Conservation (phyloP, 2,888 invertebrate genomes). For the Hyppa rectilinea region DNA sequence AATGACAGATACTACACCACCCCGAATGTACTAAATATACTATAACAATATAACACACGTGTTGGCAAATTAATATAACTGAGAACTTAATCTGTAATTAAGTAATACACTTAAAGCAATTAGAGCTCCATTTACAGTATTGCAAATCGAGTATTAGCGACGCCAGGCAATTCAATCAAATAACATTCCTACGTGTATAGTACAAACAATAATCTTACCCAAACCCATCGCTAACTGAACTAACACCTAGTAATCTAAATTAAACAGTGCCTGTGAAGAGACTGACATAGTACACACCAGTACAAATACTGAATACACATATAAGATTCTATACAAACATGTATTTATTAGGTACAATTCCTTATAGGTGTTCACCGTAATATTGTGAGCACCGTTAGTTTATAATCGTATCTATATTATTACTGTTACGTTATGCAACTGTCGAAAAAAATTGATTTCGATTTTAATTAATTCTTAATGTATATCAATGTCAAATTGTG, state of each 20-base stretch:
- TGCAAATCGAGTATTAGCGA: constrained; percentile 33
- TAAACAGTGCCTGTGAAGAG: constrained; percentile 56
- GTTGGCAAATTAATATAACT: constrained; percentile 30
- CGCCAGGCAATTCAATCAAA: constrained; percentile 32
- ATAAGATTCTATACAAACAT: constrained; percentile 3
- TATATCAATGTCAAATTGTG: no score
- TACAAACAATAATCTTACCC: constrained; percentile 58
- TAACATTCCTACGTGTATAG: constrained; percentile 31
- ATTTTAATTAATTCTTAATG: no score
- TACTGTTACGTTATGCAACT: no score
- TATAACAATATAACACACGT: constrained; percentile 9
- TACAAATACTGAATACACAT: constrained; percentile 11
- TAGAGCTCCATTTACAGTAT: constrained; percentile 21
- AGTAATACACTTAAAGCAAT: constrained; percentile 40
- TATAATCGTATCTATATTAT: no score
- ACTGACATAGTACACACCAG: constrained; percentile 16
- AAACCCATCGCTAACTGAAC: constrained; percentile 59
- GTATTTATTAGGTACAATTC: constrained; percentile 29
- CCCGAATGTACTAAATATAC: neutral
- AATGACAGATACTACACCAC: neutral
- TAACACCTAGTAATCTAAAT: constrained; percentile 72
- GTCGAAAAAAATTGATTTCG: no score
- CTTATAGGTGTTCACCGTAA: no score
- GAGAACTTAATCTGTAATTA: constrained; percentile 33
- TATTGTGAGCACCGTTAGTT: no score